Conservation (phyloP, 37 sponge, comb jelly and placozoan species). For the Bolinopsis microptera region DNA sequence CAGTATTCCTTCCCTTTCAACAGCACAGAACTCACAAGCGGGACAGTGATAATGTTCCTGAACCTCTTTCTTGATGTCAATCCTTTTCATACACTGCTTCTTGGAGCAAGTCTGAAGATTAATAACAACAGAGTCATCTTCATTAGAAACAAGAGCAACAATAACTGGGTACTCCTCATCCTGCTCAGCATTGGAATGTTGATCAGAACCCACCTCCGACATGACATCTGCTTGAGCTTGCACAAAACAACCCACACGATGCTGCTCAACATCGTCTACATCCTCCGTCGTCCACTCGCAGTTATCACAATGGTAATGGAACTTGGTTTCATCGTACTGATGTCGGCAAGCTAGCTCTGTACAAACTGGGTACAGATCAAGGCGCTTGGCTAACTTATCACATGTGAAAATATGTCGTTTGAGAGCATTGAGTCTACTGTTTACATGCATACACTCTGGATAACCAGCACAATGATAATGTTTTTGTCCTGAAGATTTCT, state of each 20-base stretch:
- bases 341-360: constrained; percentile 53
- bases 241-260: not conserved
- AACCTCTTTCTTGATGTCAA: constrained; percentile 48
- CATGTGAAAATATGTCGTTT: constrained; percentile 57
- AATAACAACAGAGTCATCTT: constrained; percentile 55
- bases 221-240: not conserved
- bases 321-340: constrained; percentile 65
- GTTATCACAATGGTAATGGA: constrained; percentile 55
- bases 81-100: constrained; percentile 58
- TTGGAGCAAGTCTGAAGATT: constrained; percentile 37
- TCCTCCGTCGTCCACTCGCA: constrained; percentile 58
- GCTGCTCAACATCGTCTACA: constrained; percentile 30
- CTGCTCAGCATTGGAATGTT: not conserved
- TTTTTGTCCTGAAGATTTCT: constrained; percentile 48
- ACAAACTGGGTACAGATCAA: constrained; percentile 45
- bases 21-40: constrained; percentile 54
- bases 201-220: not conserved
- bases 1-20: constrained; percentile 25
- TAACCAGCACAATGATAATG: constrained; percentile 66
- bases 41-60: constrained; percentile 65
- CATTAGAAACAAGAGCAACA: constrained; percentile 22
- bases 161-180: not conserved
- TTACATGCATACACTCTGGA: constrained; percentile 61
- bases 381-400: constrained; percentile 37
- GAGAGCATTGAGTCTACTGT: constrained; percentile 11